Base-by-base conservation (phyloP, 2,113 vertebrate genomes). In the Pseudorectes ferrugineus region DNA sequence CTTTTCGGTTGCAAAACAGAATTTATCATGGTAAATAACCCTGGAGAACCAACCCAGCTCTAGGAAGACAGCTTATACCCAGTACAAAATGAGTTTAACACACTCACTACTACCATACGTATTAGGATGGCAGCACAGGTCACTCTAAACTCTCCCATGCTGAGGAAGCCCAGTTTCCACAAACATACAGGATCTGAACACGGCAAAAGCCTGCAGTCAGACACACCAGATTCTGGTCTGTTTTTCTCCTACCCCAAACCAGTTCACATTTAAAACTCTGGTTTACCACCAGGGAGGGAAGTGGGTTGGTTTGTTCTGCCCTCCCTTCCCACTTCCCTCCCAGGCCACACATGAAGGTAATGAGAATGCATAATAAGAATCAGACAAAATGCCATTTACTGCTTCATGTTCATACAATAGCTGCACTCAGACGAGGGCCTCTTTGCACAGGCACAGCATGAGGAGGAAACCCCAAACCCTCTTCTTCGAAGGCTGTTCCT, bases 331-430 rank as follows among this genome's bases (percentile, higher is more conserved):
- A 87, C 70, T 85, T 93, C 81, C 87, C 76, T 87, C 35, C 49
- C 66, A 83, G 88, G 88, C 94, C 95, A 95, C 91, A 92, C 92
- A 92, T 83, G 92, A 84, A 93, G 88, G 94, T 77, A 93, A 83
- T 4, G 26, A 8, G 1, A 92, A 55, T 35, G 35, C 72, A 35
- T 92, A 93, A 83, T 57, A 90, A 80, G 72, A 93, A 95, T 92
- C 88, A 85, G 85, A 94, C 9, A 4, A 95, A 92, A 83, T 54
- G 59, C 18, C 63, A 84, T 88, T 91, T 94, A 72, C 35, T 87
- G 66, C 36, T 58, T 70, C 59, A 46, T 14, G 43, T 62, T 92
- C 0, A 0, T 54, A 76, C 46, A 58, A 83, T 42, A 83, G 59
- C 17, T 66, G 26, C 51, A 28, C 79, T 66, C 40, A 10, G 38